phyloP scores from a whole-genome alignment of 2,888 invertebrate species.

The Adelphocoris suturalis region DNA sequence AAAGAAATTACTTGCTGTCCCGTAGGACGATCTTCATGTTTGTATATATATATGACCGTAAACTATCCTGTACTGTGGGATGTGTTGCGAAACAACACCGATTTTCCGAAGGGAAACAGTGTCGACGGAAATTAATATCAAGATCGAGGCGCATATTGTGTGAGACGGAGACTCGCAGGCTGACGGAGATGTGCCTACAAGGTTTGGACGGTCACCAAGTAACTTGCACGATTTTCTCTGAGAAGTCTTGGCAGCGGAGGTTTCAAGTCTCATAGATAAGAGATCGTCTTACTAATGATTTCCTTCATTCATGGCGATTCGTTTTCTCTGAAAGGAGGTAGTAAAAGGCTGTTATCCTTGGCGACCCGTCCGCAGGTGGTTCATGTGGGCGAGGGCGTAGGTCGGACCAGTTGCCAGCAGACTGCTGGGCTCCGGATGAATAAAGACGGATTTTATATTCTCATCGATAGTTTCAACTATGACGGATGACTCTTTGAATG shows the following conservation, averaged over 20 bases:
- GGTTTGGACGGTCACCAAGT: conserved; percentile 13
- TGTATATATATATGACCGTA: neutral
- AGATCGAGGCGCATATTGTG: neutral
- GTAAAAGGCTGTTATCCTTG: conserved; percentile 48
- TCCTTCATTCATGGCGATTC: conserved; percentile 44
- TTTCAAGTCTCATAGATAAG: conserved; percentile 5
- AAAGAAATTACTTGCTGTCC: neutral
- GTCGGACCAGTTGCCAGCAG: conserved; percentile 43
- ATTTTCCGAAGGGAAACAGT: neutral
- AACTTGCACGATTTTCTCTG: neutral
- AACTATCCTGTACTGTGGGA: neutral
- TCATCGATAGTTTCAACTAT: conserved; percentile 23
- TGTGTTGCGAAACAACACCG: neutral
- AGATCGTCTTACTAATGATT: conserved; percentile 40
- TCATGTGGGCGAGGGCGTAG: conserved; percentile 20
- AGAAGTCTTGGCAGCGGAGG: neutral
- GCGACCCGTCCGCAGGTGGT: conserved; percentile 32
- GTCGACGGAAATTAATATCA: neutral
- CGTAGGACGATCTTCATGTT: neutral
- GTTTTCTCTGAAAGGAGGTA: conserved; percentile 11
- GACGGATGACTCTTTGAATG: neutral
- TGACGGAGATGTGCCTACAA: neutral
- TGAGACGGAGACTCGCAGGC: neutral
- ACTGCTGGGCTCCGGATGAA: conserved; percentile 38
- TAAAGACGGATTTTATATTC: conserved; percentile 12